phyloP scores from a whole-genome alignment of 2,888 invertebrate species.

The Ferdinandea cuprea region DNA sequence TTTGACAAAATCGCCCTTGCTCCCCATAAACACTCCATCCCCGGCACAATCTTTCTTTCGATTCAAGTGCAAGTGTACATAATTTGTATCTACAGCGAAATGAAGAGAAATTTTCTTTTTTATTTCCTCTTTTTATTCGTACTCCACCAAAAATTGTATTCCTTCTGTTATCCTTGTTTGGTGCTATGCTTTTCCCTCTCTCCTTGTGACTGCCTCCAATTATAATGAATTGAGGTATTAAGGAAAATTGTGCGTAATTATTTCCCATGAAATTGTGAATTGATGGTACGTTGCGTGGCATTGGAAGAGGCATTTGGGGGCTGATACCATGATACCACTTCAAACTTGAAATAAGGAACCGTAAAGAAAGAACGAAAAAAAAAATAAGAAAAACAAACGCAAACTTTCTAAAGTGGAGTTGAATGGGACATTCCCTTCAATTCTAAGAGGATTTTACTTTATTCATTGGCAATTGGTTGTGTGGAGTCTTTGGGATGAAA shows the following conservation, averaged over 20 bases:
- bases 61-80: slow-evolving; percentile 25
- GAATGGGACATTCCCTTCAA: slow-evolving; percentile 25
- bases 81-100: slow-evolving; percentile 13
- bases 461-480: slow-evolving; percentile 27
- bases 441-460: slow-evolving; percentile 39
- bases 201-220: slow-evolving; percentile 19
- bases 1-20: neutral
- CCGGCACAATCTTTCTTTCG: slow-evolving; percentile 7
- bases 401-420: neutral
- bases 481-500: slow-evolving; percentile 9
- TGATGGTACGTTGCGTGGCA: slow-evolving; percentile 7
- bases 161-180: slow-evolving; percentile 10
- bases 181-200: slow-evolving; percentile 1
- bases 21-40: neutral
- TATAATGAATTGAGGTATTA: slow-evolving; percentile 45
- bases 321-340: slow-evolving; percentile 22
- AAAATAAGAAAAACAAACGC: slow-evolving; percentile 1
- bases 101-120: neutral
- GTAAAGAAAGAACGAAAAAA: neutral
- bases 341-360: slow-evolving; percentile 6
- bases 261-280: slow-evolving; percentile 35
- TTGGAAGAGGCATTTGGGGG: neutral
- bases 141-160: slow-evolving; percentile 5
- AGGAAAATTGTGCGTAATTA: slow-evolving; percentile 30
- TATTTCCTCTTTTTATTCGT: too few species aligned